Percentiles rank a stretch among this genome's conserved stretches.
These are phyloP conservation scores for Agrotis clavis DNA, from an alignment of 2,888 invertebrate genomes.

Conservation along the genomic window DNA sequence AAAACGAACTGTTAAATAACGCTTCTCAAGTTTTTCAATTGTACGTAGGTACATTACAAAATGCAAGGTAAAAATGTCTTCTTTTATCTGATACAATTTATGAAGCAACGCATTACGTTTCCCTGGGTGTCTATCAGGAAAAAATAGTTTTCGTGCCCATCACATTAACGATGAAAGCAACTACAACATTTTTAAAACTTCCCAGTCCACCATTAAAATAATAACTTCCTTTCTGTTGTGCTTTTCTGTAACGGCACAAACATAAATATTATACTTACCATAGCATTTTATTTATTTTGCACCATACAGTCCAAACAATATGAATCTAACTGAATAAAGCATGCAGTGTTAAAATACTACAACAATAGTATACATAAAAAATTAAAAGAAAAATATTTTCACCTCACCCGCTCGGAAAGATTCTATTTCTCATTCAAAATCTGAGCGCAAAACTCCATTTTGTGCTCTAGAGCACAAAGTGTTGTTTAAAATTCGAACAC, in stretches of 20 bases:
- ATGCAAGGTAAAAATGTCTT: constrained; percentile 47
- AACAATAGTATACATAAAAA: neutral
- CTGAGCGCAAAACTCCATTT: no score
- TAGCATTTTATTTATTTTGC: constrained; percentile 54
- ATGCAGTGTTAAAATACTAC: neutral
- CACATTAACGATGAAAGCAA: constrained; percentile 84
- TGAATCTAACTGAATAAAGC: neutral
- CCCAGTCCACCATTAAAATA: constrained; percentile 87
- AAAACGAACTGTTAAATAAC: constrained; percentile 40
- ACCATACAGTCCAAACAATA: constrained; percentile 20
- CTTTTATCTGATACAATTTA: constrained; percentile 54
- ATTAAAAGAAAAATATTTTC: no score
- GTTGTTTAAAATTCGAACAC: no score
- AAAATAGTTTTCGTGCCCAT: constrained; percentile 80
- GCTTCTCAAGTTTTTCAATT: constrained; percentile 41
- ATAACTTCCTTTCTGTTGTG: constrained; percentile 83
- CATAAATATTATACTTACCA: constrained; percentile 64
- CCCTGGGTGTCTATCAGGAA: constrained; percentile 71
- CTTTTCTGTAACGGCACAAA: constrained; percentile 76
- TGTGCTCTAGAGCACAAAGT: no score
- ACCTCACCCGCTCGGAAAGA: no score
- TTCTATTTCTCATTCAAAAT: no score
- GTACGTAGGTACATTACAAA: constrained; percentile 35
- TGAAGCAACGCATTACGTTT: constrained; percentile 61
- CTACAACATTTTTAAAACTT: constrained; percentile 83